These are phyloP conservation scores for Erpobdella octoculata DNA, from an alignment of 2,888 invertebrate species.

Conservation along the genomic window DNA sequence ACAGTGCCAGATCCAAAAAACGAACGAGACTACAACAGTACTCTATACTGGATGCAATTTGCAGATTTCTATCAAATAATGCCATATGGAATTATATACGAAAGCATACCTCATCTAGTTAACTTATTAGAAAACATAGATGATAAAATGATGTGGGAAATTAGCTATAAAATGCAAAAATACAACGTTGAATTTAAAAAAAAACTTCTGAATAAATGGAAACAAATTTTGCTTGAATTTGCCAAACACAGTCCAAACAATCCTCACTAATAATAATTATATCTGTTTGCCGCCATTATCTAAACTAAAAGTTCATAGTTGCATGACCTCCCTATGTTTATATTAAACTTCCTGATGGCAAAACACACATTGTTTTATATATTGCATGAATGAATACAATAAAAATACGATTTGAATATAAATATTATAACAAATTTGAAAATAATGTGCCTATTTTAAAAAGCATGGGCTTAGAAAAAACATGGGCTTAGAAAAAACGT, in stretches of 20 bases:
- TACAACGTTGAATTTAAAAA: slow-evolving; percentile 28
- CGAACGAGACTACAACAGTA: slow-evolving; percentile 26
- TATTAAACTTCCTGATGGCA: too few relatives aligned
- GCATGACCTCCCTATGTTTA: too few relatives aligned
- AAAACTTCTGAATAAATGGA: slow-evolving; percentile 29
- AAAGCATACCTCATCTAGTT: slow-evolving; percentile 31
- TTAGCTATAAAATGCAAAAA: slow-evolving; percentile 28
- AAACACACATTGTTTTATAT: too few relatives aligned
- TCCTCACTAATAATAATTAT: too few relatives aligned
- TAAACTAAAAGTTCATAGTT: too few relatives aligned
- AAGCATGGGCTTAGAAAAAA: too few relatives aligned
- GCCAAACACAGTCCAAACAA: slow-evolving; percentile 10
- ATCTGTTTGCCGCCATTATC: too few relatives aligned
- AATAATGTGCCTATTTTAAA: too few relatives aligned
- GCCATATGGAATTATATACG: slow-evolving; percentile 31
- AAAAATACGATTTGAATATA: too few relatives aligned
- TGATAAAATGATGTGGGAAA: not conserved
- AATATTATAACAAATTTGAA: too few relatives aligned
- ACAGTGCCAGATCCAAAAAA: slow-evolving; percentile 33
- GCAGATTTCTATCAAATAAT: slow-evolving; percentile 33
- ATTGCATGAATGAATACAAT: too few relatives aligned
- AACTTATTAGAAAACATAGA: slow-evolving; percentile 20
- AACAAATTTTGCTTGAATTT: slow-evolving; percentile 17
- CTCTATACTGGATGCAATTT: slow-evolving; percentile 31
- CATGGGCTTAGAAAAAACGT: too few relatives aligned